phyloP scores from a whole-genome alignment of 2,888 invertebrate species.

The Nycteola revayana region DNA sequence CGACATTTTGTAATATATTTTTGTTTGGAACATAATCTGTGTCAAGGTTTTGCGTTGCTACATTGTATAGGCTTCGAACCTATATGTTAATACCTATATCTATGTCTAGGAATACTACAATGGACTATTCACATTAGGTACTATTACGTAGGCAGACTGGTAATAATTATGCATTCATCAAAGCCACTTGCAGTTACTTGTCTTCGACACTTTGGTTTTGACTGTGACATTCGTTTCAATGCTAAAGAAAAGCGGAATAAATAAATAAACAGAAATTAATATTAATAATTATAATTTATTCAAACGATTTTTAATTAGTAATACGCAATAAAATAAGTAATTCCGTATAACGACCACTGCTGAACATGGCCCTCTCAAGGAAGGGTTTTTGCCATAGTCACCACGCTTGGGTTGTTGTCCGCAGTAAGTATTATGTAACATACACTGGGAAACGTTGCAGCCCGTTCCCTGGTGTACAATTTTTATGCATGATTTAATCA shows the following conservation, averaged over 20 bases:
- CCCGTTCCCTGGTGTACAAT: too few relatives aligned
- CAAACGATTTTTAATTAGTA: too few relatives aligned
- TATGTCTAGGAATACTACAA: constrained; percentile 21
- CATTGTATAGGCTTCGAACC: constrained; percentile 17
- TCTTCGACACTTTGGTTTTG: constrained; percentile 18
- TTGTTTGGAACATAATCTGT: constrained; percentile 15
- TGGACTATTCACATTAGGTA: constrained; percentile 12
- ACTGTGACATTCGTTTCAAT: constrained; percentile 23
- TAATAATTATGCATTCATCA: constrained; percentile 21
- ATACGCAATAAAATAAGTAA: too few relatives aligned
- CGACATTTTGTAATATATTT: constrained; percentile 22
- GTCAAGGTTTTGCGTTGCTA: constrained; percentile 26
- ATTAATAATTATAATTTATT: too few relatives aligned
- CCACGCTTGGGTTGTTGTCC: too few relatives aligned
- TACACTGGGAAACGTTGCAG: too few relatives aligned
- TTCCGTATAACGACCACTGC: too few relatives aligned
- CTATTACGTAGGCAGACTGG: constrained; percentile 10
- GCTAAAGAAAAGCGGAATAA: neutral
- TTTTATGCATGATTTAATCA: too few relatives aligned
- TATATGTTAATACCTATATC: constrained; percentile 7
- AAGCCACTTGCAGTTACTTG: constrained; percentile 6
- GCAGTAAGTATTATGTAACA: too few relatives aligned
- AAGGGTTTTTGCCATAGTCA: too few relatives aligned
- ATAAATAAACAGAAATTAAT: too few relatives aligned
- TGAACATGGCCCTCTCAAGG: too few relatives aligned